Percentiles rank a stretch among this genome's conserved stretches.
phyloP scores from a whole-genome alignment of 1,140 invertebrate species.

The Leucophenga varia region DNA sequence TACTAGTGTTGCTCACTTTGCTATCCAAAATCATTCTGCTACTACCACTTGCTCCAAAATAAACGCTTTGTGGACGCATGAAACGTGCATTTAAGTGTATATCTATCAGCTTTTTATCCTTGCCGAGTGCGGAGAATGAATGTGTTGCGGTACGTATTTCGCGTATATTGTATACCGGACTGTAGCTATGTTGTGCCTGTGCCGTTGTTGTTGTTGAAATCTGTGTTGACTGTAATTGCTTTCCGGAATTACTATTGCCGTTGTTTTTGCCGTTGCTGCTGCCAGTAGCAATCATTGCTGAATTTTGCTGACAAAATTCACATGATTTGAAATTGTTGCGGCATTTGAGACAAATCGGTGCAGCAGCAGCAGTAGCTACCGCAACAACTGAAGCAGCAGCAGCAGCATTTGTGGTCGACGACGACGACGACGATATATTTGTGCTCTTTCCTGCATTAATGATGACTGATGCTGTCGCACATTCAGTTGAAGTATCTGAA shows the following conservation, averaged over 20 bases:
- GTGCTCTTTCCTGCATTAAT: too few species aligned
- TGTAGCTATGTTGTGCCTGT: conserved; percentile 28
- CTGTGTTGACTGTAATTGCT: too few species aligned
- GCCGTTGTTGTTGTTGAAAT: neutral
- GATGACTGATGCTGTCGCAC: conserved; percentile 25
- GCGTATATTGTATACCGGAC: conserved; percentile 53
- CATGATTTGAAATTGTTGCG: conserved; percentile 25
- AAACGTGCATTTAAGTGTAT: conserved; percentile 45
- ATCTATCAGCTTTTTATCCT: conserved; percentile 52
- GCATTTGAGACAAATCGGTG: conserved; percentile 16
- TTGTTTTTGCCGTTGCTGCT: neutral
- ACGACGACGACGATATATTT: too few species aligned
- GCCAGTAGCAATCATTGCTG: conserved; percentile 7
- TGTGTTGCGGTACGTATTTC: conserved; percentile 49
- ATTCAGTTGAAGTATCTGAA: conserved; percentile 47
- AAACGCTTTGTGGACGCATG: conserved; percentile 19
- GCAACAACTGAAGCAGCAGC: too few species aligned
- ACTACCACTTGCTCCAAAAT: neutral
- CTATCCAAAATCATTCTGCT: too few species aligned
- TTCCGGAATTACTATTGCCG: neutral
- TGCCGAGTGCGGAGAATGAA: conserved; percentile 52
- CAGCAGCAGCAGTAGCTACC: too few species aligned
- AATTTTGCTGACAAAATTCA: conserved; percentile 33
- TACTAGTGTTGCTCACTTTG: too few species aligned
- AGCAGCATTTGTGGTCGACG: too few species aligned